Evolutionary conservation across 2,113 vertebrate genomes (phyloP).

Genomic region (Aleadryas rufinucha): DNA sequence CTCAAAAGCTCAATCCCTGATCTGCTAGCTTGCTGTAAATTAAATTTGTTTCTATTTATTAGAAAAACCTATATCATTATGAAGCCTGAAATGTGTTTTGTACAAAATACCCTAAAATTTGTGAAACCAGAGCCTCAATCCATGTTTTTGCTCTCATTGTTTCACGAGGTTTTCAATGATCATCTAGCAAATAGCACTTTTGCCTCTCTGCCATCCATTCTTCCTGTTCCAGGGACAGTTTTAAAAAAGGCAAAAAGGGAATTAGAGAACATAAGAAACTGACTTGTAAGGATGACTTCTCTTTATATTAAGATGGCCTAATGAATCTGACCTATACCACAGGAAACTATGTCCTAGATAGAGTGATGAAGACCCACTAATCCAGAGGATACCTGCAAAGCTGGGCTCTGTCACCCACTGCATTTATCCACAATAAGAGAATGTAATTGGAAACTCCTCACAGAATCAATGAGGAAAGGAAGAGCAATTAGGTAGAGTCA

Average conservation of each 20-base stretch:
- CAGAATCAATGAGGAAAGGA: conserved; percentile 29
- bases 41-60: neutral
- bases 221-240: neutral
- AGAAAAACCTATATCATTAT: neutral
- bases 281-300: neutral
- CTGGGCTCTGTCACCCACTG: neutral
- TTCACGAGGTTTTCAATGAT: neutral
- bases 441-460: conserved; percentile 41
- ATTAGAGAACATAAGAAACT: neutral
- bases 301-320: neutral
- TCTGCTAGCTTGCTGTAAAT: neutral
- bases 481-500: conserved; percentile 9
- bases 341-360: neutral
- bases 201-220: neutral
- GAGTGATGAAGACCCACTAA: neutral
- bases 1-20: neutral
- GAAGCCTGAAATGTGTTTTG: neutral
- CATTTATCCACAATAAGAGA: neutral
- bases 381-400: neutral
- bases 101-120: neutral
- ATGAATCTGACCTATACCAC: neutral
- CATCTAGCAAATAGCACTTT: neutral
- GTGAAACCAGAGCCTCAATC: neutral
- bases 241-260: neutral
- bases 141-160: neutral